Conservation (phyloP, 2,797 vertebrate species). For the Scleropages formosus region DNA sequence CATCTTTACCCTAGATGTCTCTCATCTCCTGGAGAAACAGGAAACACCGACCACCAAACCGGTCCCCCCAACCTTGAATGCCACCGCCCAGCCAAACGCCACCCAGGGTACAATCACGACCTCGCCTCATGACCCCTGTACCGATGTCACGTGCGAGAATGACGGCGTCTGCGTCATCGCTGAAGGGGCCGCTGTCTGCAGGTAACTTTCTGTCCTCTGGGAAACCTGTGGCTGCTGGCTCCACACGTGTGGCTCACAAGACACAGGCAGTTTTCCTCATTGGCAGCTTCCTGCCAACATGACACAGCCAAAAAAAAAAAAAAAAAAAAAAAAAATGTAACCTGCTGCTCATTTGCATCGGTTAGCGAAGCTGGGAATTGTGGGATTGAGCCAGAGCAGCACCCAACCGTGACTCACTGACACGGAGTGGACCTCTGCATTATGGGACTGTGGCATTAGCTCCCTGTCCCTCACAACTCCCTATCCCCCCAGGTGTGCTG, state of each 20-base stretch:
- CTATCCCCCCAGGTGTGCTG: conserved; percentile 62
- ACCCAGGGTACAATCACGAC: not conserved
- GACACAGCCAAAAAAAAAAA: too few relatives aligned
- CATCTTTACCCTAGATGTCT: conserved; percentile 67
- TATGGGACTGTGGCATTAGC: not conserved
- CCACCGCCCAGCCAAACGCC: conserved; percentile 11
- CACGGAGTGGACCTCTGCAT: too few relatives aligned
- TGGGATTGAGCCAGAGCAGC: too few relatives aligned
- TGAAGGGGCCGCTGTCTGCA: conserved; percentile 59
- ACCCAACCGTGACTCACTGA: not conserved
- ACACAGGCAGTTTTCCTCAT: too few relatives aligned
- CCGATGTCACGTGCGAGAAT: conserved; percentile 71
- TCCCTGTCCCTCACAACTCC: too few relatives aligned
- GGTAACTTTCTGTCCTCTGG: conserved; percentile 62
- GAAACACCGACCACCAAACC: conserved; percentile 27
- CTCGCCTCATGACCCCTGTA: conserved; percentile 39
- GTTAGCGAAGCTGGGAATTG: too few relatives aligned
- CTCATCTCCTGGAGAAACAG: conserved; percentile 62
- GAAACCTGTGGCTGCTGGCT: too few relatives aligned
- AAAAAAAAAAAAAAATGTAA: too few relatives aligned
- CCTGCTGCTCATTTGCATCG: too few relatives aligned
- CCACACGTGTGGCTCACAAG: too few relatives aligned
- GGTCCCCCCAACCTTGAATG: not conserved
- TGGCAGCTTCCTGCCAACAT: too few relatives aligned
- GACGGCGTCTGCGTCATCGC: conserved; percentile 66